phyloP scores from a whole-genome alignment of 2,888 invertebrate genomes.

The Heliconius charithonia region DNA sequence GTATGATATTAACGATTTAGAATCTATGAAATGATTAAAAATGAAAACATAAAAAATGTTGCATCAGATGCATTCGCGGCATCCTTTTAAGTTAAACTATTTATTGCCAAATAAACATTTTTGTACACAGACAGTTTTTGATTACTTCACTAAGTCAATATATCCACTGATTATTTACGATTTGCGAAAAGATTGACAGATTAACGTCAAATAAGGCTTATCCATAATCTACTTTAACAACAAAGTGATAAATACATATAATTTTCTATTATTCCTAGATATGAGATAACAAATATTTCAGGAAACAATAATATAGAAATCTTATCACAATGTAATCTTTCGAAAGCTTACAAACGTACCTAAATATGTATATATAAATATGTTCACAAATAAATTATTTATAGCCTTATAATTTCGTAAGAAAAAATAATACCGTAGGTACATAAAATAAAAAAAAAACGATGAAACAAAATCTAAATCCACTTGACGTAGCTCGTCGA shows the following conservation, averaged over 20 bases:
- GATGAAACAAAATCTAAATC: no score
- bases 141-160: slow-evolving; percentile 1
- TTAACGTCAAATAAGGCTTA: slow-evolving; percentile 53
- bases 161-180: slow-evolving; percentile 11
- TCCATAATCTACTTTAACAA: slow-evolving; percentile 17
- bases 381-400: not conserved
- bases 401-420: not conserved
- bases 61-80: not conserved
- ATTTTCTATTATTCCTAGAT: slow-evolving; percentile 8
- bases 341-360: not conserved
- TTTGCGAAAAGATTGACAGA: slow-evolving; percentile 18
- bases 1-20: no score
- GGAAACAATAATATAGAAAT: not conserved
- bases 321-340: slow-evolving; percentile 4
- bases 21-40: not conserved
- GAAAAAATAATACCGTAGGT: not conserved
- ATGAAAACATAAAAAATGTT: not conserved
- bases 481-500: no score
- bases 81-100: not conserved
- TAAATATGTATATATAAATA: not conserved
- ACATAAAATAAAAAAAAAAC: no score
- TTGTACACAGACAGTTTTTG: not conserved
- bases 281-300: slow-evolving; percentile 5
- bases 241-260: not conserved
- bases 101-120: slow-evolving; percentile 20